phyloP scores from a whole-genome alignment of 2,888 invertebrate species.

The Euphydryas editha region DNA sequence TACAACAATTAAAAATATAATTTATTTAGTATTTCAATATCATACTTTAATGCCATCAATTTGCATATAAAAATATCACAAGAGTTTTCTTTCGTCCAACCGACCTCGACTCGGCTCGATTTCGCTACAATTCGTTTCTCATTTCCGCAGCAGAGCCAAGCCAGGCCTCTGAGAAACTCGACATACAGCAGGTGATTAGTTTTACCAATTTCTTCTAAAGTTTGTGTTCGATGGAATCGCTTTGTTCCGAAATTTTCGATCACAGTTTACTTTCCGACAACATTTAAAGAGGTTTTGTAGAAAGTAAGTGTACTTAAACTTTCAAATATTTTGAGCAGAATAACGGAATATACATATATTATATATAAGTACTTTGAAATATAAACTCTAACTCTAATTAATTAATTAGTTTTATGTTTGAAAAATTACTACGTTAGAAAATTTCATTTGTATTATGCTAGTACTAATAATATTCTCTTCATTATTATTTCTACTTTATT shows the following conservation, averaged over 20 bases:
- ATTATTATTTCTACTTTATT: no score
- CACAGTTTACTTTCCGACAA: not conserved
- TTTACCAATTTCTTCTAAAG: conserved; percentile 22
- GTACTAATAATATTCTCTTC: no score
- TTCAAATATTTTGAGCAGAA: no score
- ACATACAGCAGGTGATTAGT: conserved; percentile 32
- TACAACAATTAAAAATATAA: no score
- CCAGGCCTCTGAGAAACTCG: conserved; percentile 25
- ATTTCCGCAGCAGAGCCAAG: conserved; percentile 54
- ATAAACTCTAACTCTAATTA: no score
- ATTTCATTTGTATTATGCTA: no score
- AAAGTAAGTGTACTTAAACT: not conserved
- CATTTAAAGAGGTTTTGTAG: not conserved
- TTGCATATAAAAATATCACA: not conserved
- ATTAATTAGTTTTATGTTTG: no score
- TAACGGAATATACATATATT: no score
- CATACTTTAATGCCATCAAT: not conserved
- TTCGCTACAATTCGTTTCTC: conserved; percentile 69
- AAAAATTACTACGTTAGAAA: no score
- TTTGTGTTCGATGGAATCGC: conserved; percentile 4
- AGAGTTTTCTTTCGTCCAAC: conserved; percentile 5
- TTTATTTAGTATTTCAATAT: not conserved
- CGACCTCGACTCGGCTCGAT: conserved; percentile 44
- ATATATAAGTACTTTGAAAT: no score
- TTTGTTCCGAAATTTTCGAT: conserved; percentile 10